Base-by-base conservation (phyloP, 2,797 vertebrate genomes). In the Sebastiscus tertius region DNA sequence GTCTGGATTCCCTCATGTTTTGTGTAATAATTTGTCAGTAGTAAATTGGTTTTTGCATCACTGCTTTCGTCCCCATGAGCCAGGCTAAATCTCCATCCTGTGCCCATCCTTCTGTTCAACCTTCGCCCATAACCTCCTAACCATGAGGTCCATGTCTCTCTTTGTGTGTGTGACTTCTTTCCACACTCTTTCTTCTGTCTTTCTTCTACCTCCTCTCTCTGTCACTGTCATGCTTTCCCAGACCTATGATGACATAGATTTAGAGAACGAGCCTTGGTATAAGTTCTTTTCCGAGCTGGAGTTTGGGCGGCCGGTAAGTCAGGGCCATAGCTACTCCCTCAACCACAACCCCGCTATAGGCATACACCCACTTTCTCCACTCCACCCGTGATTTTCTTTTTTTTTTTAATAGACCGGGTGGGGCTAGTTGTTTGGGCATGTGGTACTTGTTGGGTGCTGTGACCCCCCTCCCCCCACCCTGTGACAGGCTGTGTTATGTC, bases 281-380 rank as follows among this genome's bases (percentile, higher is more conserved):
- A 99, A 98, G 96, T 99, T 99, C 98, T 99, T 99, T 99, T 99
- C 99, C 96, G 98, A 99, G 93, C 96, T 99, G 98, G 97, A 99
- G 95, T 99, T 99, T 97, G 98, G 98, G 96, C 96, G 96, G 77
- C 98, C 97, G 98, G 99, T 99, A 99, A 99, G 96, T 96, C 89
- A 85, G 90, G 94, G 90, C 92, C 91, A 27, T 91, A 88, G 90
- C 72, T 84, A 78, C 85, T 85, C 65, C 84, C 59, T 80, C 83
- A 83, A 85, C 68, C 89, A 89, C 85, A 89, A 85, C 79, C 81
- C 78, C 87, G 73, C 79, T 63, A 7, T 84, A 93, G 90, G 55
- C 82, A 77, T 77, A 87, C 88, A 87, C 88, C 84, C 82, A 84
- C 88, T 82, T 31, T 85, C 66, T 91, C 69, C 82, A 77, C 91